Percentiles rank a stretch among this genome's conserved stretches.
These are phyloP conservation scores for Hippocampus comes DNA, from an alignment of 2,113 vertebrate species.

Conservation along the genomic window DNA sequence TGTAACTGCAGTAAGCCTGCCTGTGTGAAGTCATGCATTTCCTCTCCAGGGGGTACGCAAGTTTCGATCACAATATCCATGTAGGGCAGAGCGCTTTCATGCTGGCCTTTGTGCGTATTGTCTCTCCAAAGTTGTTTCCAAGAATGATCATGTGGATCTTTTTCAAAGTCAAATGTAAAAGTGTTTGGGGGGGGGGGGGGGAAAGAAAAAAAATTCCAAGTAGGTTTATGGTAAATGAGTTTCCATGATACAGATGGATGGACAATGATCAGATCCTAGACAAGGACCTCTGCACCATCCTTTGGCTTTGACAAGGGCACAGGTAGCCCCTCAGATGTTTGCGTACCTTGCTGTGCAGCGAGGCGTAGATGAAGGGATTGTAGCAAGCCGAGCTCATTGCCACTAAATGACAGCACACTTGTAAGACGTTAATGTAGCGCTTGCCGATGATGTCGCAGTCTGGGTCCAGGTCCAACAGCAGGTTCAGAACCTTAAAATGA, in stretches of 20 bases:
- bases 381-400: conserved; percentile 80
- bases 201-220: too few relatives aligned
- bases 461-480: conserved; percentile 73
- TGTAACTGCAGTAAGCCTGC: conserved; percentile 12
- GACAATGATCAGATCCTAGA: conserved; percentile 32
- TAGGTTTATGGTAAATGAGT: background rate
- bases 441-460: conserved; percentile 74
- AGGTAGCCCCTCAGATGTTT: conserved; percentile 68
- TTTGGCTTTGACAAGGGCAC: conserved; percentile 42
- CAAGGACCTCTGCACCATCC: conserved; percentile 6
- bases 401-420: conserved; percentile 75
- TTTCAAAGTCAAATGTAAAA: background rate
- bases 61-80: background rate
- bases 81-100: background rate
- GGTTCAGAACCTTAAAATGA: conserved; percentile 70
- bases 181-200: too few relatives aligned
- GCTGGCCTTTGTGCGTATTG: background rate
- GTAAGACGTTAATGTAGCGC: conserved; percentile 73
- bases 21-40: conserved; percentile 20
- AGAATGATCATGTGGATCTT: background rate
- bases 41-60: background rate
- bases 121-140: background rate
- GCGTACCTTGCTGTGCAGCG: conserved; percentile 76
- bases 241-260: background rate
- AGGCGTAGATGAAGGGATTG: conserved; percentile 81